A percentile compares a stretch with the other conserved stretches of the same genome.
phyloP scores from a whole-genome alignment of 2,113 vertebrate genomes.

The Phylloscopus trochilus region DNA sequence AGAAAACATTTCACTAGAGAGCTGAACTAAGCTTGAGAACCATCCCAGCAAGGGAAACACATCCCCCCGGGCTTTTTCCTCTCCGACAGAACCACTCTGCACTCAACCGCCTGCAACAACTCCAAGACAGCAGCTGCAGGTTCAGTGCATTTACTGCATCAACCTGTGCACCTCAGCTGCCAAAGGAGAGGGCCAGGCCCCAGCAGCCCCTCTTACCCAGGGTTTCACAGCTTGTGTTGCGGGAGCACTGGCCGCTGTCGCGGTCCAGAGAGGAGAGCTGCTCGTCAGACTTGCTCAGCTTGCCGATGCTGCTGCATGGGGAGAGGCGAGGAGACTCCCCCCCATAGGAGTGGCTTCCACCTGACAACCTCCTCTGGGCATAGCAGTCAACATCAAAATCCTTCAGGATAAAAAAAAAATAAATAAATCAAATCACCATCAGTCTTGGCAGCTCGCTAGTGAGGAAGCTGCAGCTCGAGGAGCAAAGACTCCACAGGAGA shows the following conservation, averaged over 20 bases:
- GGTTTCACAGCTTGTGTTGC: conserved; percentile 98
- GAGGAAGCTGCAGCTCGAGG: background rate
- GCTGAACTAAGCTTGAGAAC: background rate
- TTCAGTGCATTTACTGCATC: background rate
- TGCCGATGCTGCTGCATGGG: conserved; percentile 93
- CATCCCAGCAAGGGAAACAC: background rate
- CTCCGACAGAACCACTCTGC: background rate
- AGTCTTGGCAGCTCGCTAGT: background rate
- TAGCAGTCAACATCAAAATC: conserved; percentile 91
- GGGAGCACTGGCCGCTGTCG: conserved; percentile 96
- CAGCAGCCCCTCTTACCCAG: conserved; percentile 77
- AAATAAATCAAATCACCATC: background rate
- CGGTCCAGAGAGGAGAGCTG: conserved; percentile 95
- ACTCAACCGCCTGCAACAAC: background rate
- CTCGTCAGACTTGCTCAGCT: conserved; percentile 96
- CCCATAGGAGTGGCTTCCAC: conserved; percentile 93
- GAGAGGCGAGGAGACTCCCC: conserved; percentile 94
- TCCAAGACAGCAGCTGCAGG: background rate
- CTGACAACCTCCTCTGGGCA: conserved; percentile 90
- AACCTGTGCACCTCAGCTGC: background rate
- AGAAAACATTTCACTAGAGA: background rate
- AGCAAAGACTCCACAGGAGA: background rate
- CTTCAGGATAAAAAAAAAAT: conserved; percentile 58
- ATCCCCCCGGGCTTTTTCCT: background rate
- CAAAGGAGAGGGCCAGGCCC: rapidly evolving